phyloP scores from a whole-genome alignment of 2,888 invertebrate genomes.

The Hydriomena furcata region DNA sequence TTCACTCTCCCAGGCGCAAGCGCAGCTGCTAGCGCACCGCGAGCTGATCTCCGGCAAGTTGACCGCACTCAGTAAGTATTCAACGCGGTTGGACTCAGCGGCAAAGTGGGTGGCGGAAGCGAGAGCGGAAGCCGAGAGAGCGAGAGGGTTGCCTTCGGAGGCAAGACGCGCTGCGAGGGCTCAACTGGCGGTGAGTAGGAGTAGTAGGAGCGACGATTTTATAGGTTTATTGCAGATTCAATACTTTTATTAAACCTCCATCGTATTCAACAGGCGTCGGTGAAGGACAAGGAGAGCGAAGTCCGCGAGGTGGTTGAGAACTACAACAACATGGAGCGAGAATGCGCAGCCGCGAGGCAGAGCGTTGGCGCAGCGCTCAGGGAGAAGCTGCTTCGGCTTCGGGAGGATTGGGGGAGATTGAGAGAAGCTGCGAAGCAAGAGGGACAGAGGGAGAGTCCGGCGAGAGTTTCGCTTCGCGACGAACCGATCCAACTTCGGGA shows the following conservation, averaged over 20 bases:
- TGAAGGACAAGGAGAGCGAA: slow-evolving; percentile 83
- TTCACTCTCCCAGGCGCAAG: slow-evolving; percentile 57
- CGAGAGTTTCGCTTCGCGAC: too few species aligned
- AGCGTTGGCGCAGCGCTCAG: slow-evolving; percentile 50
- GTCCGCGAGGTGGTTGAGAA: slow-evolving; percentile 85
- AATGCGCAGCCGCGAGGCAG: slow-evolving; percentile 63
- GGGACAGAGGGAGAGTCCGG: too few species aligned
- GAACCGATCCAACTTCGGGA: too few species aligned
- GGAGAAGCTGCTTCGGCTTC: slow-evolving; percentile 65
- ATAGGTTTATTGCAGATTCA: too few species aligned
- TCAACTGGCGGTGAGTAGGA: slow-evolving; percentile 21
- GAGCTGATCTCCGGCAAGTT: slow-evolving; percentile 83
- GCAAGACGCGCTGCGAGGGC: too few species aligned
- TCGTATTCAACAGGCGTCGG: slow-evolving; percentile 55
- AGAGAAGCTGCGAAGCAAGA: too few species aligned
- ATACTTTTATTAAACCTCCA: too few species aligned
- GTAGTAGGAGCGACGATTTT: too few species aligned
- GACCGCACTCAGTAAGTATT: slow-evolving; percentile 80
- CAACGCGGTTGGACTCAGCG: slow-evolving; percentile 80
- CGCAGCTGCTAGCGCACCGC: slow-evolving; percentile 76
- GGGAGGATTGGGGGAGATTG: slow-evolving; percentile 29
- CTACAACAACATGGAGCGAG: slow-evolving; percentile 85
- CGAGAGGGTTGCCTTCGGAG: slow-evolving; percentile 15
- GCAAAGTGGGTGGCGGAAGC: slow-evolving; percentile 32
- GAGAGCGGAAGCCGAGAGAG: slow-evolving; percentile 21